Conservation (phyloP, 2,113 vertebrate genomes). For the Pardalotus punctatus region DNA sequence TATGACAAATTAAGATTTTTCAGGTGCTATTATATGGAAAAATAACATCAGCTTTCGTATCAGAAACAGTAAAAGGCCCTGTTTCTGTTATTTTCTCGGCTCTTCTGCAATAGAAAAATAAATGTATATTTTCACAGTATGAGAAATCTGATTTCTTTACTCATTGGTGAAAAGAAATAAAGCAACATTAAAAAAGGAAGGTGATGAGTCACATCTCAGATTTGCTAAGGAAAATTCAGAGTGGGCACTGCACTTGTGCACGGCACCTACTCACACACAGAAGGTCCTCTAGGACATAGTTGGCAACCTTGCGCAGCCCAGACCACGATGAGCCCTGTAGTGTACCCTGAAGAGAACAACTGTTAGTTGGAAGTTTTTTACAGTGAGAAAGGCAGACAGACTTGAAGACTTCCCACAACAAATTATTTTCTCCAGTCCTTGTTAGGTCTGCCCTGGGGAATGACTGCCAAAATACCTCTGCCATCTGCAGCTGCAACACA, state of each 20-base stretch:
- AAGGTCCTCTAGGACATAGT: background rate
- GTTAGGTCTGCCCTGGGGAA: background rate
- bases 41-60: background rate
- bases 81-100: background rate
- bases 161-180: background rate
- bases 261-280: background rate
- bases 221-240: background rate
- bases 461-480: background rate
- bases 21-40: background rate
- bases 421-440: background rate
- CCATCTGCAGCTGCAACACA: background rate
- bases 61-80: background rate
- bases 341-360: background rate
- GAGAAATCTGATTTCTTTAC: background rate
- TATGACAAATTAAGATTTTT: background rate
- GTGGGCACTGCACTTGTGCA: background rate
- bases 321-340: accelerated
- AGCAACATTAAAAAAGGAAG: background rate
- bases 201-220: background rate
- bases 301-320: background rate
- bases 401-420: background rate
- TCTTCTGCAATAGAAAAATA: background rate
- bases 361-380: background rate
- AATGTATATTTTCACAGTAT: background rate
- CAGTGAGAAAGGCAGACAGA: background rate